Base-by-base conservation (phyloP, 92 coral and sea anemone species). In the Parazoanthus atlanticus region DNA sequence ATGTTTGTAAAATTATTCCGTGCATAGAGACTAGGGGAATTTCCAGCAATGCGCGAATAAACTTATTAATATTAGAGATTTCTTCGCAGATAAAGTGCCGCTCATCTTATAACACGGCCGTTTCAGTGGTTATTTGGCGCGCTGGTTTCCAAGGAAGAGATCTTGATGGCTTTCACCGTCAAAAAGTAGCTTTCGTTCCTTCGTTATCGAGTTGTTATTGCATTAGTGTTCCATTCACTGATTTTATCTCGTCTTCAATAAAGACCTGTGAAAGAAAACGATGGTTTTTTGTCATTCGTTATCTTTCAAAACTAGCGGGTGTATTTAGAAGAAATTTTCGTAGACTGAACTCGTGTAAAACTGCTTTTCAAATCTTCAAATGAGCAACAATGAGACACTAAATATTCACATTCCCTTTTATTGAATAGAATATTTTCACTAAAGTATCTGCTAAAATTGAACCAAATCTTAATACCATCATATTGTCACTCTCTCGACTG, bases 351-450 rank as follows among this genome's bases (percentile, higher is more conserved):
- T 90, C 82, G 76, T 88, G 80, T 82, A 78, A 78, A 86, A 89
- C 90, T 86, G 76, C 90, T 85, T 82, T 84, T 79, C 84, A 90
- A 94, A 92, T 90, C 94, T 91, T 91, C 82, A 95, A 95, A 93
- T 93, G 94, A 95, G 93, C 98, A 95, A 92, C 94, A 90, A 91
- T 86, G 85, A 88, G 89, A 88, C 80, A 86, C 85, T 88, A 90
- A 86, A 82, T 84, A 76, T 64, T 74, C 31, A 28, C 83, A 88
- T 86, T 89, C 93, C 89, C 93, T 92, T 95, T 95, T 93, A 93
- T 74, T 93, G 93, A 93, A 89, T 89, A 67, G 89, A 85, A 85
- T 90, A 31, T 91, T 93, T 90, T 89, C 90, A 80, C 90, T 91
- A 95, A 74, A 87, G 95, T 90, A 52, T 93, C 95, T 94, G 93